phyloP scores from a whole-genome alignment of 2,113 vertebrate species.

The Struthio camelus region DNA sequence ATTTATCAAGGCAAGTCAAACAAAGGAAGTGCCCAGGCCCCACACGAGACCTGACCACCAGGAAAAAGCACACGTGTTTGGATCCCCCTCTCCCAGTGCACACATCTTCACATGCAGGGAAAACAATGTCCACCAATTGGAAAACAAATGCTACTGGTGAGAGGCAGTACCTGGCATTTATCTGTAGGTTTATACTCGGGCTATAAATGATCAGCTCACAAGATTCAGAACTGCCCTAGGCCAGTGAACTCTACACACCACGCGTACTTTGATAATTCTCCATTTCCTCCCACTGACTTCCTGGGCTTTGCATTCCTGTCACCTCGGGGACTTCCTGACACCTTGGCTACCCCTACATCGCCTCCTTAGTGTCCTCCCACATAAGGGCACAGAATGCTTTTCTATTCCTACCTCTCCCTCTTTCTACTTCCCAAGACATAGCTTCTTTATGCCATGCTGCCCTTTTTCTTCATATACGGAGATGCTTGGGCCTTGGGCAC shows the following conservation, averaged over 20 bases:
- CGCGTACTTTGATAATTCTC: not conserved
- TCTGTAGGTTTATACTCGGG: not conserved
- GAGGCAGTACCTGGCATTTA: not conserved
- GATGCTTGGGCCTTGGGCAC: not conserved
- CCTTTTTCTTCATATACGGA: not conserved
- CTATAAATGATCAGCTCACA: not conserved
- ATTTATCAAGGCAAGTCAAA: not conserved
- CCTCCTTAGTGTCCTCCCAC: not conserved
- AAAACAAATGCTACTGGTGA: not conserved
- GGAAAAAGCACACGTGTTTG: not conserved
- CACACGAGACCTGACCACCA: accelerated
- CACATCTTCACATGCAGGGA: not conserved
- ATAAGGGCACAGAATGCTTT: not conserved
- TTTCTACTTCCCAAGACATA: not conserved
- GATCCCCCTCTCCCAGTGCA: not conserved
- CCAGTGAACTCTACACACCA: not conserved
- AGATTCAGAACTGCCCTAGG: not conserved
- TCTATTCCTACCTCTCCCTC: not conserved
- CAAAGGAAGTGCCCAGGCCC: not conserved
- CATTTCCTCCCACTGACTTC: not conserved
- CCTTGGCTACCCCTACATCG: not conserved
- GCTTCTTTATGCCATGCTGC: not conserved
- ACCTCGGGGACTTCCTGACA: not conserved
- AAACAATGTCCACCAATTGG: not conserved
- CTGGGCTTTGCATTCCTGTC: not conserved